Percentiles rank a stretch among this genome's conserved stretches.
Conservation (phyloP, 2,113 vertebrate species). For the Microtus montanus region DNA sequence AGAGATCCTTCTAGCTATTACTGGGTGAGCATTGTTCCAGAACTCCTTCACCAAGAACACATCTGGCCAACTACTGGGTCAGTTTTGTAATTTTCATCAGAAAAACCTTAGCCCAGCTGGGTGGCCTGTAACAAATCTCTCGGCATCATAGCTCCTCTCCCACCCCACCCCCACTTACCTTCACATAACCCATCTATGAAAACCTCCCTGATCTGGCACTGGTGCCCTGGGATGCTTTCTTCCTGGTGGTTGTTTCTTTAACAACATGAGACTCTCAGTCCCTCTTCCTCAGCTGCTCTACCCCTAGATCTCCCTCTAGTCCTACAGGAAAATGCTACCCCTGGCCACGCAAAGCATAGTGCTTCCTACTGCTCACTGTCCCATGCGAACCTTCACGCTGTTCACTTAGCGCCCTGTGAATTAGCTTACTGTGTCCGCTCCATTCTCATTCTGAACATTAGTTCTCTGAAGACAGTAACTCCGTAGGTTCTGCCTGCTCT, state of each 20-base stretch:
- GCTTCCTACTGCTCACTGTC: background rate
- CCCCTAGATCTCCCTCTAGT: background rate
- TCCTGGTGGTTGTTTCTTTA: background rate
- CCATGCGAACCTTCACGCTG: rapidly evolving
- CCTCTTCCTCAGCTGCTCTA: background rate
- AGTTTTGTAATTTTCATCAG: background rate
- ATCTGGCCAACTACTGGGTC: background rate
- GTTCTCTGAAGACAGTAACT: background rate
- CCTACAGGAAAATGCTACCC: background rate
- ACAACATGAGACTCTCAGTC: rapidly evolving
- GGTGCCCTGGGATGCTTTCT: background rate
- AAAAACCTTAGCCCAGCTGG: background rate
- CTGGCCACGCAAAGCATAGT: background rate
- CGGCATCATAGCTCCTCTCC: background rate
- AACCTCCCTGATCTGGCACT: background rate
- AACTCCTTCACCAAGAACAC: background rate
- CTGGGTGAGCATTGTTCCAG: rapidly evolving
- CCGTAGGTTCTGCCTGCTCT: background rate
- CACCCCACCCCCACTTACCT: background rate
- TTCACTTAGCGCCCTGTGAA: no score
- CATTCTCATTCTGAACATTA: background rate
- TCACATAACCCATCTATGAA: background rate
- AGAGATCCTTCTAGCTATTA: background rate
- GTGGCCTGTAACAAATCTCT: background rate
- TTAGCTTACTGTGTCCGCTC: background rate